A percentile compares a stretch with the other conserved stretches of the same genome.
These are phyloP conservation scores for Botrylloides violaceus DNA, from an alignment of 23 tunicate species.

Conservation along the genomic window DNA sequence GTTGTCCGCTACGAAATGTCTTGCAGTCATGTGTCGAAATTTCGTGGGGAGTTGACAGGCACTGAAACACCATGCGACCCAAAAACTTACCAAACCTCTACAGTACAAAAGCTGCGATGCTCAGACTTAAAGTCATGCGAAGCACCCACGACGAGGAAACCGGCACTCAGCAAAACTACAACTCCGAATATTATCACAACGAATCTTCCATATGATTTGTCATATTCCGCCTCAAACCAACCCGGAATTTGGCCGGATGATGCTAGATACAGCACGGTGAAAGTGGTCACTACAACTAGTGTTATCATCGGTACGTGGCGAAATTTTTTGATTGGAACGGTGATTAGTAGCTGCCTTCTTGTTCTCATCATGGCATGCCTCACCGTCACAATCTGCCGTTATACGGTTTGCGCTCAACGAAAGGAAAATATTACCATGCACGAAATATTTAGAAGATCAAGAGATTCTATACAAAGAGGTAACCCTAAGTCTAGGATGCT, in stretches of 20 bases:
- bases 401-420: neutral
- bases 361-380: conserved; percentile 7
- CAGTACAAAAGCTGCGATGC: neutral
- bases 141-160: neutral
- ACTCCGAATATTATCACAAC: neutral
- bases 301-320: neutral
- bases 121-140: neutral
- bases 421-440: neutral
- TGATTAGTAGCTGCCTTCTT: neutral
- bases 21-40: neutral
- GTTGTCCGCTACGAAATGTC: neutral
- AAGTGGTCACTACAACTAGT: neutral
- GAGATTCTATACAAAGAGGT: conserved; percentile 17
- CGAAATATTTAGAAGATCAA: conserved; percentile 10
- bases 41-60: neutral
- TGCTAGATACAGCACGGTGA: no score
- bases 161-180: neutral
- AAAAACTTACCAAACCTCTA: neutral
- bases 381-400: neutral
- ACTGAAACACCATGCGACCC: neutral
- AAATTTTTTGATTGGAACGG: neutral
- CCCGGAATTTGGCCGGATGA: neutral
- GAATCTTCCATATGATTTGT: neutral
- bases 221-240: neutral
- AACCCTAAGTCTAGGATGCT: no score